These are phyloP conservation scores for Solenodon paradoxus DNA, from an alignment of 2,113 vertebrate genomes.

Conservation along the genomic window DNA sequence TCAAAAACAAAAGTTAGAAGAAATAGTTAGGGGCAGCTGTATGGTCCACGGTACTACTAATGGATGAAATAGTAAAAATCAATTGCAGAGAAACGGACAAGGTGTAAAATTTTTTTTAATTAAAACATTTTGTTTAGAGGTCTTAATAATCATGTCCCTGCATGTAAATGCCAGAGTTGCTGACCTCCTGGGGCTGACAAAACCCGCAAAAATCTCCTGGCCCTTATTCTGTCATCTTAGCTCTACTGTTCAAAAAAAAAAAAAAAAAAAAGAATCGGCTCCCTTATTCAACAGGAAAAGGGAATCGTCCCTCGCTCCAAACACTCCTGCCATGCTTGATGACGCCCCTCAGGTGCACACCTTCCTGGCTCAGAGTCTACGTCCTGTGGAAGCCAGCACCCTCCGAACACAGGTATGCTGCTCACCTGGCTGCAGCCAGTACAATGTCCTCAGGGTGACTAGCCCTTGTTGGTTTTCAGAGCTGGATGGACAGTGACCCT, in stretches of 20 bases:
- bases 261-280: too few species aligned
- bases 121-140: too few species aligned
- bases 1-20: too few species aligned
- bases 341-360: too few species aligned
- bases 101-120: too few species aligned
- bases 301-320: neutral
- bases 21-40: too few species aligned
- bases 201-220: neutral
- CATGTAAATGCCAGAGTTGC: neutral
- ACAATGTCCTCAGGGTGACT: neutral
- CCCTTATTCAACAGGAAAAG: neutral
- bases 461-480: neutral
- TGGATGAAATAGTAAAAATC: too few species aligned
- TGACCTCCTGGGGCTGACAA: neutral
- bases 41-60: too few species aligned
- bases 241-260: neutral
- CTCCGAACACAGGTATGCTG: neutral
- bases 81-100: too few species aligned
- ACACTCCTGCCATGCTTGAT: neutral
- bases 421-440: neutral
- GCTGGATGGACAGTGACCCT: neutral
- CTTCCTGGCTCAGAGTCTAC: neutral
- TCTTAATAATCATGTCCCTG: neutral
- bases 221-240: neutral
- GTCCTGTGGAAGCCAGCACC: fast-evolving